A percentile compares a stretch with the other conserved stretches of the same genome.
phyloP scores from a whole-genome alignment of 2,888 invertebrate genomes.

The Drosophila infuscata region DNA sequence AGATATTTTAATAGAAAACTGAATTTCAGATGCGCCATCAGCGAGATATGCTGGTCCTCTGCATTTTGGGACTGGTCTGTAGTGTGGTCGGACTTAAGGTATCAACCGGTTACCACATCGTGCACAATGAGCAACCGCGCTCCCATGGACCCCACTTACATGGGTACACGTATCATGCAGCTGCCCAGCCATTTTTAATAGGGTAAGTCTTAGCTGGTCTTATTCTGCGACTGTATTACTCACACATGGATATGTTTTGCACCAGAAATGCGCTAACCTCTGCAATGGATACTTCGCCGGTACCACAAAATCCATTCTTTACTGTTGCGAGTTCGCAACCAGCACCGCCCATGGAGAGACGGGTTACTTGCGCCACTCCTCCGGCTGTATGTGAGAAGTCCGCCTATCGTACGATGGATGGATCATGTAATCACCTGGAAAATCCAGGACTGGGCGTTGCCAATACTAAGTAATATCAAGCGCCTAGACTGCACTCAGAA shows the following conservation, averaged over 20 bases:
- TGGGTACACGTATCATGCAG: constrained; percentile 63
- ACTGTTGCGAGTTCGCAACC: constrained; percentile 8
- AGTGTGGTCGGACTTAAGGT: constrained; percentile 55
- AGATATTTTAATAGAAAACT: background rate
- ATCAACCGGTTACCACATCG: constrained; percentile 78
- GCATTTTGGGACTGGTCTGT: constrained; percentile 45
- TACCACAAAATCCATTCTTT: constrained; percentile 72
- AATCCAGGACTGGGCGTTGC: constrained; percentile 93
- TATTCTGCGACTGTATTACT: background rate
- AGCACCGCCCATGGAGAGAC: constrained; percentile 66
- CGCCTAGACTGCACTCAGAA: background rate
- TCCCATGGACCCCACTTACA: constrained; percentile 38
- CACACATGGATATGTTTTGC: background rate
- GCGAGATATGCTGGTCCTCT: constrained; percentile 41
- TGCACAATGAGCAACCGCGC: constrained; percentile 69
- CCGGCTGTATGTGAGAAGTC: constrained; percentile 81
- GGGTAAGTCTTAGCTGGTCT: constrained; percentile 41
- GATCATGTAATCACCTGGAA: constrained; percentile 96
- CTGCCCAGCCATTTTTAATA: constrained; percentile 46
- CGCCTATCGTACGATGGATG: constrained; percentile 92
- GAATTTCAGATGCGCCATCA: constrained; percentile 46
- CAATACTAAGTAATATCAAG: constrained; percentile 84
- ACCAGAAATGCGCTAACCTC: constrained; percentile 63
- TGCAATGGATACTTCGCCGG: constrained; percentile 64
- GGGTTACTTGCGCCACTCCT: constrained; percentile 75